Evolutionary conservation across 2,797 vertebrate genomes (phyloP).

Genomic region (Siniperca scherzeri): DNA sequence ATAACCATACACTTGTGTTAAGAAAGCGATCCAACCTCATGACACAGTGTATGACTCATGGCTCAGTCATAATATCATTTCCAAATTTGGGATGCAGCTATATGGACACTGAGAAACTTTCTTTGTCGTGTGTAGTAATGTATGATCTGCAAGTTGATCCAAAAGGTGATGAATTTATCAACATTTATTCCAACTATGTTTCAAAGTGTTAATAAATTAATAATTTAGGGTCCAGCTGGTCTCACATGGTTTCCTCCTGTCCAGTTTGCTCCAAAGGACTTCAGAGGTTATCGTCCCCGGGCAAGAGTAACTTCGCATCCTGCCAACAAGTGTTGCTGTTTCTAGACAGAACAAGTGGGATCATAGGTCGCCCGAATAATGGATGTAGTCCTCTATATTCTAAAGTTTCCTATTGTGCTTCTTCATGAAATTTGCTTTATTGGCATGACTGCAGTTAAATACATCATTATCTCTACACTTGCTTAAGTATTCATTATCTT

Average conservation of each 20-base stretch:
- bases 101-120: neutral
- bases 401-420: neutral
- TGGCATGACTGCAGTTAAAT: neutral
- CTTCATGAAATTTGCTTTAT: neutral
- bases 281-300: neutral
- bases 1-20: neutral
- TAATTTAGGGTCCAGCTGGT: slow-evolving; percentile 5
- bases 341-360: neutral
- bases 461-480: neutral
- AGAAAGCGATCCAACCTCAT: neutral
- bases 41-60: slow-evolving; percentile 3
- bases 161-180: neutral
- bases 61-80: slow-evolving; percentile 14
- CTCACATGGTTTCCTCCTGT: neutral
- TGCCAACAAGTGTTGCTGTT: slow-evolving; percentile 7
- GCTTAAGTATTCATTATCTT: neutral
- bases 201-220: slow-evolving; percentile 8
- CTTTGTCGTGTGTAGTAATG: neutral
- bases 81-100: slow-evolving; percentile 19
- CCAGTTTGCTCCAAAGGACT: neutral
- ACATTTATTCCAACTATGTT: neutral
- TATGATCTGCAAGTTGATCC: slow-evolving; percentile 2
- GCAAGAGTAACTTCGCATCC: neutral
- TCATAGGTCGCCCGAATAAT: neutral
- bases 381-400: neutral